Evolutionary conservation across 2,888 invertebrate genomes (phyloP), one percentile per base, ranked within the genome.

Genomic region (Odontothrips loti): DNA sequence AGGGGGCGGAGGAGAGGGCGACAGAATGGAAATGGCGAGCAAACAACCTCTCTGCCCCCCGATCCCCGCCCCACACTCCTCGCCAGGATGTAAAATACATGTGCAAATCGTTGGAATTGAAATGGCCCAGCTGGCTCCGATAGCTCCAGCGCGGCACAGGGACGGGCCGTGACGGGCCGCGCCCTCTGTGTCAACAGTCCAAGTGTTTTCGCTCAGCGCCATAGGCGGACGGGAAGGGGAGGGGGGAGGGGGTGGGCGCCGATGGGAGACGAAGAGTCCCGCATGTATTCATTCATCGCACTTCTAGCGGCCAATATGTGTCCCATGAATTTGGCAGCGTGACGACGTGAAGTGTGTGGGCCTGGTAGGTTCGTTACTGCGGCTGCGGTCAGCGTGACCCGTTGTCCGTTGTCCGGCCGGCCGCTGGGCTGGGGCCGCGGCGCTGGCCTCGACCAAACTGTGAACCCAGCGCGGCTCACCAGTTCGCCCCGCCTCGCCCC

Each of bases 81-180:
- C 58, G 15, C 58, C 68, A 23, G 68, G 68, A 75, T 75, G 68
- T 75, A 75, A 75, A 75, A 75, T 75, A 75, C 68, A 75, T 75
- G 68, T 75, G 68, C 68, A 75, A 75, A 75, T 75, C 68, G 23
- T 75, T 27, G 68, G 68, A 75, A 75, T 75, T 75, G 68, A 75
- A 75, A 75, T 75, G 27, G 68, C 27, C 58, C 58, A 17, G 58
- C 58, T 15, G n/a, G 58, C 58, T 75, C 68, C 68, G 68, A 20
- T 51, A 15, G 58, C 58, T 20, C 58, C 58, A 17, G 15, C 15
- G 51, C 15, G 58, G 58, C 51, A 20, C 58, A 20, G 15, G 20
- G 58, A 6, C 48, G 48, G 12, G 51, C 51, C 51, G 11, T 17
- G 51, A 11, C n/a, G n/a, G 51, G 51, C 23, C 20, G 68, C 23